Base-by-base conservation (phyloP, 53 echinoderm and acorn worm genomes). In the Holothuria scabra region DNA sequence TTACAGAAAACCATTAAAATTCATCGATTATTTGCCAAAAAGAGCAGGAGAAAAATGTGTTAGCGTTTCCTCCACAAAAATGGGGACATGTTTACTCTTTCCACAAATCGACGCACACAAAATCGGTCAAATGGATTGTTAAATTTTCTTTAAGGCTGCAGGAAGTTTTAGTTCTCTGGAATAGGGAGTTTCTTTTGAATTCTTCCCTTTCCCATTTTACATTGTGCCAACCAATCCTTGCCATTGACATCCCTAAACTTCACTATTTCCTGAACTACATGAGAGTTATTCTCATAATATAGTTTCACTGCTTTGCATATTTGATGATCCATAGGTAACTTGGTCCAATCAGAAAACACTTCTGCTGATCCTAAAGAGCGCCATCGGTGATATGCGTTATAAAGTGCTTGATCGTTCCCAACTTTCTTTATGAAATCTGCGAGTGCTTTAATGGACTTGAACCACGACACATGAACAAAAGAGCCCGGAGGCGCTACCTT, bases 211-310 rank as follows among this genome's bases (percentile, higher is more conserved):
- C 65, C 46, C 38, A 81, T 63, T 37, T 81, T 81, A 60, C 82
- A 81, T 30, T 61, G 29, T 41, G 60, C 65, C 21, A 81, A 38
- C 82, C 82, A 81, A 29, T 81, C 82, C 13, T 41, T 63, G 34
- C 82, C 82, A 34, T 81, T 81, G 11, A 81, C 82, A 19, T 81
- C 60, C n/a, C 82, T 41, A 26, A 81, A 81, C 13, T 8, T 81
- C 9, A 48, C 21, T 64, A 24, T 23, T 11, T 28, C 24, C 22
- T 28, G 22, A 22, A 63, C 44, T 41, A 63, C 21, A 14, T 37
- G 37, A 33, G 14, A 61, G 38, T 37, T 64, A 64, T 81, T 65
- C 29, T 81, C 63, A 22, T 81, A 24, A 34, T 81, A 81, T 64
- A n/a, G 60, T 23, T 48, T 23, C 19, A 41, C 82, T 37, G 82